Evolutionary conservation across 1,140 invertebrate genomes (phyloP).

Genomic region (Aphis craccivora): DNA sequence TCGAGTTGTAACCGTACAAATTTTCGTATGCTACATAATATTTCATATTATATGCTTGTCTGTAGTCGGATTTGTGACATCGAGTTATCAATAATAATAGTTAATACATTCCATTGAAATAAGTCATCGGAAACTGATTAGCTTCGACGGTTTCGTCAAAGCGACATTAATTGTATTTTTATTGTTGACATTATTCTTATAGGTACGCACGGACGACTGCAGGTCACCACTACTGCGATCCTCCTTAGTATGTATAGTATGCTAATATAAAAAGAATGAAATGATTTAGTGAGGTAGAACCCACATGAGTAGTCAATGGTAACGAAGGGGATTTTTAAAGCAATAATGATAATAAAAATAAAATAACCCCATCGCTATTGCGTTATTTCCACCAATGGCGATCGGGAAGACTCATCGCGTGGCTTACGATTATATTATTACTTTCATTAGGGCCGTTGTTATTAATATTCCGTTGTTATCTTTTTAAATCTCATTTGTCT

Average conservation of each 20-base stretch:
- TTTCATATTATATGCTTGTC: not conserved
- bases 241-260: not conserved
- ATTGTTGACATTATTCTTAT: not conserved
- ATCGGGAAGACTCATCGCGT: not conserved
- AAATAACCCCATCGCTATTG: not conserved
- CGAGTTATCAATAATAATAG: not conserved
- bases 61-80: not conserved
- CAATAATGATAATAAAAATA: not conserved
- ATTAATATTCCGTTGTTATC: conserved; percentile 30
- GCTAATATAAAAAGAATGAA: not conserved
- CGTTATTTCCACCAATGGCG: not conserved
- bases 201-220: too few species aligned
- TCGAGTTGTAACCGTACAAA: not conserved
- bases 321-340: not conserved
- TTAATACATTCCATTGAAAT: not conserved
- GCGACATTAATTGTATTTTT: not conserved
- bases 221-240: not conserved
- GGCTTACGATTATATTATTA: not conserved
- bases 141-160: not conserved
- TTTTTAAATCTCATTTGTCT: not conserved
- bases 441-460: not conserved
- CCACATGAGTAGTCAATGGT: not conserved
- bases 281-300: not conserved
- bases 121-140: not conserved
- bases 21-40: not conserved